These are phyloP conservation scores for Sphenopsis melanotis DNA, from an alignment of 2,797 vertebrate species.

Conservation along the genomic window DNA sequence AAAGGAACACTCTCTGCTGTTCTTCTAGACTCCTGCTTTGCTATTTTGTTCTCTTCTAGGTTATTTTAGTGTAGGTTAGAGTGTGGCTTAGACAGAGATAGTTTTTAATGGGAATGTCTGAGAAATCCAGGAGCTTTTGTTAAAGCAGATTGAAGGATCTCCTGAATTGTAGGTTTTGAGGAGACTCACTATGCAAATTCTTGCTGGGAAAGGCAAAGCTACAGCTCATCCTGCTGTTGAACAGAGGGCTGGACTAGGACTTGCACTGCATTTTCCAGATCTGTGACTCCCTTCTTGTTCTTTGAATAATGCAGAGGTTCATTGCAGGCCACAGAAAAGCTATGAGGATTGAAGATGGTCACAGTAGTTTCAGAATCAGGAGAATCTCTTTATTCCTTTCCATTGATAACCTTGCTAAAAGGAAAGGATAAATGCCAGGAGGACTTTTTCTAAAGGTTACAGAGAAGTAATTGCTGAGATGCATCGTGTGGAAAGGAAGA, in stretches of 20 bases:
- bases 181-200: neutral
- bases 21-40: neutral
- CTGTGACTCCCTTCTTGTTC: neutral
- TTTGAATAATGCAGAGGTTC: neutral
- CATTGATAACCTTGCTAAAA: neutral
- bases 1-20: neutral
- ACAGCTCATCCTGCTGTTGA: neutral
- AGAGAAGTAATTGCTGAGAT: neutral
- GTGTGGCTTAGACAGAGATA: neutral
- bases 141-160: neutral
- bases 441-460: neutral
- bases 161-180: neutral
- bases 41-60: neutral
- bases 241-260: neutral
- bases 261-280: rapidly evolving
- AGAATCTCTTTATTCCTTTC: neutral
- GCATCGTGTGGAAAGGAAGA: neutral
- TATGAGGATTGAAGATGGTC: neutral
- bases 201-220: neutral
- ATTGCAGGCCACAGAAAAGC: neutral
- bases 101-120: neutral
- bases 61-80: neutral
- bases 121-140: neutral
- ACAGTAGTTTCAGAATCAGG: neutral
- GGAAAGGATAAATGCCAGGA: neutral